These are phyloP conservation scores for Cynaeus angustus DNA, from an alignment of 2,888 invertebrate species.

Conservation along the genomic window DNA sequence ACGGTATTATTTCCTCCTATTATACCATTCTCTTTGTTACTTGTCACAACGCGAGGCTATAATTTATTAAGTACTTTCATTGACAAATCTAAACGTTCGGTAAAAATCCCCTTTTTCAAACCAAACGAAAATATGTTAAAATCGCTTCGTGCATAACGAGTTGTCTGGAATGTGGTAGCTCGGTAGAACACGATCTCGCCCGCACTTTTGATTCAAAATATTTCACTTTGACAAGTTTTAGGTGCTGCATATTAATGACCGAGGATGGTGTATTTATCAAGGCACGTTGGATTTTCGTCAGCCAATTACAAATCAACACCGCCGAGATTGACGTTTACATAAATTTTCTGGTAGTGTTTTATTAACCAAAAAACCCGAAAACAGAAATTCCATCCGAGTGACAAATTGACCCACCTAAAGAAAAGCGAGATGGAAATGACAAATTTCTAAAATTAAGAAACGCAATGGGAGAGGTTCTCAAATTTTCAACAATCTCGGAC, in stretches of 20 bases:
- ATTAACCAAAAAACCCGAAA: too few relatives aligned
- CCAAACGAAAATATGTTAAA: conserved; percentile 29
- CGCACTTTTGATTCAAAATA: conserved; percentile 42
- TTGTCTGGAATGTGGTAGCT: conserved; percentile 45
- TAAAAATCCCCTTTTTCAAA: conserved; percentile 13
- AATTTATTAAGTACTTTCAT: conserved; percentile 20
- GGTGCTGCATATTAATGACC: conserved; percentile 43
- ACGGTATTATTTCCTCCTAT: conserved; percentile 60
- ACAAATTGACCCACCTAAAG: too few relatives aligned
- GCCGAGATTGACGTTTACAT: conserved; percentile 18
- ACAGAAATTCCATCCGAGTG: conserved; percentile 15
- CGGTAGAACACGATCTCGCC: conserved; percentile 43
- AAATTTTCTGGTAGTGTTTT: conserved; percentile 28
- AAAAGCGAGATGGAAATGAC: neutral
- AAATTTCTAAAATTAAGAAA: neutral
- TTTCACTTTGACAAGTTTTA: conserved; percentile 43
- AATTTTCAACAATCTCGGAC: neutral
- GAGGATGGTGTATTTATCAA: conserved; percentile 31
- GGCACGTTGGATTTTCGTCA: conserved; percentile 32
- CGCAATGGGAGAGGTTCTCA: neutral
- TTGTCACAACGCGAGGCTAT: conserved; percentile 7
- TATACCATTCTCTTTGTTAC: conserved; percentile 40
- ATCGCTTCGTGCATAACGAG: conserved; percentile 32
- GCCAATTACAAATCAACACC: conserved; percentile 42
- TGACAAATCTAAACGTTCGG: conserved; percentile 26